Evolutionary conservation across 2,113 vertebrate genomes (phyloP).

Genomic region (Thamnaconus septentrionalis): DNA sequence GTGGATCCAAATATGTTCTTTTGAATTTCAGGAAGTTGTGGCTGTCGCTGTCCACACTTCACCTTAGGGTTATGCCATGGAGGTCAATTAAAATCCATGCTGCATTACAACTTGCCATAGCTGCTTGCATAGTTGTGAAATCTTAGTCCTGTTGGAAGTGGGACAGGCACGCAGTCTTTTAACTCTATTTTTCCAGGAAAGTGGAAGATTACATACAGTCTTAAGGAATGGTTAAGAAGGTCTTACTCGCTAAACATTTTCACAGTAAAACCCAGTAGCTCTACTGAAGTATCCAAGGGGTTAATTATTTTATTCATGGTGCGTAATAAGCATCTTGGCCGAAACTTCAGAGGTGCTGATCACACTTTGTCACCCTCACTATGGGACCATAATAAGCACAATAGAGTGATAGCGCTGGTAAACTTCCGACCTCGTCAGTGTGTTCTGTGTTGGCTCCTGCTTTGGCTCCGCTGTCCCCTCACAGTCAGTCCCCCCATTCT

Average conservation of each 20-base stretch:
- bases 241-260: no score
- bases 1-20: no score
- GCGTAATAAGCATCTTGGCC: neutral
- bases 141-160: neutral
- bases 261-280: no score
- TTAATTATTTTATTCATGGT: slow-evolving; percentile 1
- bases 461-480: slow-evolving; percentile 58
- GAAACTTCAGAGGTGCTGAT: neutral
- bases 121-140: neutral
- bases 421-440: slow-evolving; percentile 62
- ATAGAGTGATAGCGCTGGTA: slow-evolving; percentile 52
- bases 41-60: no score
- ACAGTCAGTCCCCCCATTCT: slow-evolving; percentile 65
- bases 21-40: no score
- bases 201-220: neutral
- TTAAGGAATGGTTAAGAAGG: neutral
- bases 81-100: neutral
- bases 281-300: neutral
- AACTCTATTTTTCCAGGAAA: neutral
- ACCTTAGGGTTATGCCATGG: no score
- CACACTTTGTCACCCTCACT: no score
- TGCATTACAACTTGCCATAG: neutral
- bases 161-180: neutral
- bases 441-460: slow-evolving; percentile 56
- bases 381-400: slow-evolving; percentile 17